phyloP scores from a whole-genome alignment of 2,888 invertebrate genomes.

The Drosophila neonasuta region DNA sequence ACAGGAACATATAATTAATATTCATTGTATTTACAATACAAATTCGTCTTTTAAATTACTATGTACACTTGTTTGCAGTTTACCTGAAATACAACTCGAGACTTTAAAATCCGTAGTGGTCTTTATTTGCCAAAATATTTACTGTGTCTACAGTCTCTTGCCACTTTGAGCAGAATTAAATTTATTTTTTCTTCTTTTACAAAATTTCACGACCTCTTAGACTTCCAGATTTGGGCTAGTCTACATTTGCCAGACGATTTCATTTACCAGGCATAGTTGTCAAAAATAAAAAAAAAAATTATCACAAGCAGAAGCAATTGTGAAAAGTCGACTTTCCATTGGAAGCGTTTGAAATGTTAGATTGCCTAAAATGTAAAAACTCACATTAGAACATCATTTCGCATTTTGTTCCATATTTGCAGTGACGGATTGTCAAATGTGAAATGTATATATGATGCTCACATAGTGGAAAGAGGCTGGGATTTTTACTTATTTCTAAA shows the following conservation, averaged over 20 bases:
- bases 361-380: background rate
- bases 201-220: background rate
- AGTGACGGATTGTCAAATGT: constrained; percentile 22
- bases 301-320: background rate
- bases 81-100: background rate
- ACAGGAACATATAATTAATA: no score
- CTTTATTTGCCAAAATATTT: constrained; percentile 25
- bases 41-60: no score
- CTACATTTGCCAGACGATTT: background rate
- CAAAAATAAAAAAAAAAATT: background rate
- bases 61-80: no score
- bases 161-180: background rate
- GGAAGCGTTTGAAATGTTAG: background rate
- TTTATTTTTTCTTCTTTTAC: background rate
- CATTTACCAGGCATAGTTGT: background rate
- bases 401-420: background rate
- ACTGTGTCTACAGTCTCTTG: constrained; percentile 16
- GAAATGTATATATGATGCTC: constrained; percentile 20
- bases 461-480: constrained; percentile 4
- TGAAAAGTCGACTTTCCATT: background rate
- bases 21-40: no score
- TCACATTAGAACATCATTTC: background rate
- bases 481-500: constrained; percentile 40
- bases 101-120: constrained; percentile 22
- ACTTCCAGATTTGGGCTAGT: background rate